Percentiles rank a stretch among this genome's conserved stretches.
Evolutionary conservation across 2,888 invertebrate species (phyloP).

Genomic region (Globia sparganii): DNA sequence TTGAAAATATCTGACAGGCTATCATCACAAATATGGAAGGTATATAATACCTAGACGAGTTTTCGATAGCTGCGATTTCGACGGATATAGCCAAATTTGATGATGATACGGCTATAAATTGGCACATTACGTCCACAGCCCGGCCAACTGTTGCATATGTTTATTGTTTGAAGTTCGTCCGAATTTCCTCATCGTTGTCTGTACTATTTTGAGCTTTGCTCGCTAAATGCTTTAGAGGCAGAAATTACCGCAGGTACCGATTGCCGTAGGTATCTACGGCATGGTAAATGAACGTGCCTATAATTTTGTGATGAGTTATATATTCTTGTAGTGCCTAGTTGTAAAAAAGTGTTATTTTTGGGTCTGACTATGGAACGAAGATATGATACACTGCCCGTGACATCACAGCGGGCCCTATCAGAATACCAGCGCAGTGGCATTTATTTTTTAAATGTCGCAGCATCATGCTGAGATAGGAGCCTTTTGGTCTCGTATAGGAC

Average conservation of each 20-base stretch:
- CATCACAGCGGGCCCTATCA: no score
- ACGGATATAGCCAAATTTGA: neutral
- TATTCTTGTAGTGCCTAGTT: neutral
- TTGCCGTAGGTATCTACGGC: no score
- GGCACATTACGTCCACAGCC: neutral
- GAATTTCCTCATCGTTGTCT: neutral
- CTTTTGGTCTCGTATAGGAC: no score
- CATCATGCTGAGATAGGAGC: no score
- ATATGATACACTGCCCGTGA: no score
- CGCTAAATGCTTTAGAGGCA: neutral
- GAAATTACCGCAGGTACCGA: no score
- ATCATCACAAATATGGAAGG: neutral
- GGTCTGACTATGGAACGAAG: no score
- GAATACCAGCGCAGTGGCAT: no score
- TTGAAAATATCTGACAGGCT: neutral
- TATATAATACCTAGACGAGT: neutral
- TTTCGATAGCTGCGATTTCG: neutral
- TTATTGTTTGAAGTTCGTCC: neutral
- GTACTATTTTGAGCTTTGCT: neutral
- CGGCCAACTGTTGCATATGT: conserved; percentile 11
- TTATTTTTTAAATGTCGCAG: no score
- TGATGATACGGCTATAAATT: conserved; percentile 3
- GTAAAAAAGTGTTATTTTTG: neutral
- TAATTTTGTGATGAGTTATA: neutral
- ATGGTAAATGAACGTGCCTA: neutral